These are phyloP conservation scores for Tetropium fuscum DNA, from an alignment of 2,888 invertebrate species.

Conservation along the genomic window DNA sequence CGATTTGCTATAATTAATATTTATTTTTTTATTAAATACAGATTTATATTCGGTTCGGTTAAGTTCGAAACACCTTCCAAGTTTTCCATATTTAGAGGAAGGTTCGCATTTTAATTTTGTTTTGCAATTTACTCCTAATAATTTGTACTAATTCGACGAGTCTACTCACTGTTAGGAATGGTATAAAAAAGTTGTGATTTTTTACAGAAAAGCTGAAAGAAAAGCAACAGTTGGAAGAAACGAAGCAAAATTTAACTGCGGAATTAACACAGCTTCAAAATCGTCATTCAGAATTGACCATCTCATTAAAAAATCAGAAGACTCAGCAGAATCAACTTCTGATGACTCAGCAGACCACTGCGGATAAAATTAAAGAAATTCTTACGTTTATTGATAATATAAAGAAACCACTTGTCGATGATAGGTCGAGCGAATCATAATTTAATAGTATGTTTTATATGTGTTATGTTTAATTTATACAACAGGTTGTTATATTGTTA, in stretches of 20 bases:
- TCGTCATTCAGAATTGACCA: conserved; percentile 63
- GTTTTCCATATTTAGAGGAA: too few species aligned
- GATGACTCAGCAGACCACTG: conserved; percentile 57
- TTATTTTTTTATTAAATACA: too few species aligned
- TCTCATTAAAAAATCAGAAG: conserved; percentile 62
- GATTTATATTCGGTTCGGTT: too few species aligned
- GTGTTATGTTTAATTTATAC: not conserved
- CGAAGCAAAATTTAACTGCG: conserved; percentile 59
- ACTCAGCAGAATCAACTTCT: conserved; percentile 59
- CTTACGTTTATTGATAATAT: conserved; percentile 58
- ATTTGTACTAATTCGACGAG: too few species aligned
- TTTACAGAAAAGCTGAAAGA: conserved; percentile 64
- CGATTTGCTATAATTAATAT: too few species aligned
- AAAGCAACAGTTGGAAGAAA: conserved; percentile 61
- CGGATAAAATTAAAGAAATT: conserved; percentile 62
- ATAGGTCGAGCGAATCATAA: conserved; percentile 9
- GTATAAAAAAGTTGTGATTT: too few species aligned
- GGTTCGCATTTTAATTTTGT: too few species aligned
- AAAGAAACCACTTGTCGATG: conserved; percentile 31
- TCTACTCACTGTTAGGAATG: too few species aligned
- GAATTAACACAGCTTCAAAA: conserved; percentile 64
- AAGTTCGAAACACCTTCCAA: too few species aligned
- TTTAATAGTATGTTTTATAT: conserved; percentile 10
- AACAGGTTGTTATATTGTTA: conserved; percentile 19
- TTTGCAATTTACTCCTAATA: too few species aligned